Evolutionary conservation across 2,888 invertebrate species (phyloP), one percentile per base, ranked within the genome.

Genomic region (Drosophila acutilabella): DNA sequence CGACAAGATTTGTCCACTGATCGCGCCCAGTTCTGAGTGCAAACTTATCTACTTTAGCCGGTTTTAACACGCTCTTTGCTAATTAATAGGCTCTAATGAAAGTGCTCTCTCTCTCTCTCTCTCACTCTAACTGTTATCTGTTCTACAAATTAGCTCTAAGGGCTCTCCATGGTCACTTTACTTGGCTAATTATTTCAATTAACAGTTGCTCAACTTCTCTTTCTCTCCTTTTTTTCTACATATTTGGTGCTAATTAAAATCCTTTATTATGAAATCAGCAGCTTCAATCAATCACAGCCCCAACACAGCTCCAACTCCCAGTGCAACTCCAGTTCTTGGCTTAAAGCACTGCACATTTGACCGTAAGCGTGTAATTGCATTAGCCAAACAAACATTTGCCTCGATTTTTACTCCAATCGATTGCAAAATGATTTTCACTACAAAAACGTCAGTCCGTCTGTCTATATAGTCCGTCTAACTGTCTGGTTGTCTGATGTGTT

Each of bases 351-450:
- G 74, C 71, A 72, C 76, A 72, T 71, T 84, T 88, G 85, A 71
- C 88, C 85, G 86, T 85, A 85, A 88, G 88, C 85, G 85, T 85
- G 88, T 85, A 85, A 85, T 85, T 85, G 88, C 88, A 88, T 85
- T 85, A 85, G 86, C 77, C 78, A 68, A 77, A 71, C 72, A 68
- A 77, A 68, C 68, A 67, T 54, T 71, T 58, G 50, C 36, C 42
- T 48, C 52, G 76, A 57, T 53, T 70, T 58, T 66, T 40, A 53
- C 64, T 60, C 23, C 61, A 64, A 47, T 72, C 77, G 75, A 75
- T 81, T 81, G 80, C 85, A 78, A 85, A 81, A 79, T 75, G 77
- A 61, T 78, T 88, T 85, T 87, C 85, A 80, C 88, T 77, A 26
- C 67, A 78, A 67, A 74, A 74, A 68, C 70, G 66, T 51, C 47